These are phyloP conservation scores for Sylvia borin DNA, from an alignment of 2,797 vertebrate species.

Conservation along the genomic window DNA sequence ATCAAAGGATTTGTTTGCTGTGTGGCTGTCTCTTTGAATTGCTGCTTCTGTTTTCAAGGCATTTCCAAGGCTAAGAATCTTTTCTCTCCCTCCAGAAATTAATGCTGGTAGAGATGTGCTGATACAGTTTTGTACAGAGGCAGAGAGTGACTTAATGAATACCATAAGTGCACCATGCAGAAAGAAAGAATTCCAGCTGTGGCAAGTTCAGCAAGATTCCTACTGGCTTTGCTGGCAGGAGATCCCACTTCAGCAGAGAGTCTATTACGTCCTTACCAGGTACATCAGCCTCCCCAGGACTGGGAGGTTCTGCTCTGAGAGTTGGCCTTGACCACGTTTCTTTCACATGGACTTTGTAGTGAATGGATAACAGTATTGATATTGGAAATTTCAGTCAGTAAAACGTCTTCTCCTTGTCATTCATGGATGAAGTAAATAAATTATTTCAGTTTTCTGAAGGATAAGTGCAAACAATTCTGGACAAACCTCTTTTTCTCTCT, in stretches of 20 bases:
- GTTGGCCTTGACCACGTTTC: rapidly evolving
- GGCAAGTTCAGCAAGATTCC: background rate
- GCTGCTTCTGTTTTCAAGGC: background rate
- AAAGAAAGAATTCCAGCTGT: background rate
- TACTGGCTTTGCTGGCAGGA: background rate
- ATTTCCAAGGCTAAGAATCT: background rate
- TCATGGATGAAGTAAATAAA: background rate
- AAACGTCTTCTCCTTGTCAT: background rate
- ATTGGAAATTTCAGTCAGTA: background rate
- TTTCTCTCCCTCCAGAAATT: background rate
- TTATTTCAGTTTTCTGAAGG: background rate
- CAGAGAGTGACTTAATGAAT: background rate
- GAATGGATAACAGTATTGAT: too few relatives aligned
- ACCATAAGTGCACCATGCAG: background rate
- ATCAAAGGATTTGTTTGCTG: background rate
- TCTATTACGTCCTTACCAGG: background rate
- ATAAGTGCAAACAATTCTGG: background rate
- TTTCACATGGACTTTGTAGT: background rate
- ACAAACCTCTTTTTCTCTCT: background rate
- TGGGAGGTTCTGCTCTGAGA: background rate
- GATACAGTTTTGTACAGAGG: background rate
- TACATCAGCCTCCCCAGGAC: background rate
- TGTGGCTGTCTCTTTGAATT: background rate
- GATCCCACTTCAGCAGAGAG: background rate
- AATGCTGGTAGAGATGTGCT: background rate